Conservation (phyloP, 1,140 invertebrate genomes). For the Drosophila tani region DNA sequence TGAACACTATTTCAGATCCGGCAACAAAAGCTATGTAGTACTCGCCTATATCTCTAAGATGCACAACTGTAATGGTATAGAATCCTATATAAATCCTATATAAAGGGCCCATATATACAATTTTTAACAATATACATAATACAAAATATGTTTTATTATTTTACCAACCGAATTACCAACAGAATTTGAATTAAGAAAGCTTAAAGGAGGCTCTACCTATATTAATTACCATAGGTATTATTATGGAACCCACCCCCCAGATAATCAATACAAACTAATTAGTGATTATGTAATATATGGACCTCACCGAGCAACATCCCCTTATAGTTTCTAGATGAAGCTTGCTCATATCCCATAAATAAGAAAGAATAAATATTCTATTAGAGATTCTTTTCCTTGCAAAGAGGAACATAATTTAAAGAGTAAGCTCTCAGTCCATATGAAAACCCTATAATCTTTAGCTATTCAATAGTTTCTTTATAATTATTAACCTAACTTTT, state of each 20-base stretch:
- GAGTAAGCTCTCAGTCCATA: background rate
- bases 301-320: too few species aligned
- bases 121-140: conserved; percentile 32
- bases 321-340: background rate
- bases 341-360: background rate
- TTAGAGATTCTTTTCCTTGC: background rate
- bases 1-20: conserved; percentile 34
- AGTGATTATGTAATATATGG: background rate
- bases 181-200: background rate
- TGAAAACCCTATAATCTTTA: background rate
- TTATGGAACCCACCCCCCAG: background rate
- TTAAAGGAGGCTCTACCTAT: background rate
- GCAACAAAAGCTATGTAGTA: conserved; percentile 16
- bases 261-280: background rate
- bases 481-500: conserved; percentile 17
- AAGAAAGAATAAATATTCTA: background rate
- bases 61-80: conserved; percentile 45
- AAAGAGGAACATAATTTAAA: background rate
- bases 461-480: background rate
- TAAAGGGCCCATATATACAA: conserved; percentile 33
- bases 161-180: background rate
- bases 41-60: conserved; percentile 34
- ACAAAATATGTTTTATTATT: conserved; percentile 29
- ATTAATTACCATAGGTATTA: background rate
- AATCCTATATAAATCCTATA: conserved; percentile 44